Conservation (phyloP, 2,113 vertebrate species). For the Microcebus jonahi region DNA sequence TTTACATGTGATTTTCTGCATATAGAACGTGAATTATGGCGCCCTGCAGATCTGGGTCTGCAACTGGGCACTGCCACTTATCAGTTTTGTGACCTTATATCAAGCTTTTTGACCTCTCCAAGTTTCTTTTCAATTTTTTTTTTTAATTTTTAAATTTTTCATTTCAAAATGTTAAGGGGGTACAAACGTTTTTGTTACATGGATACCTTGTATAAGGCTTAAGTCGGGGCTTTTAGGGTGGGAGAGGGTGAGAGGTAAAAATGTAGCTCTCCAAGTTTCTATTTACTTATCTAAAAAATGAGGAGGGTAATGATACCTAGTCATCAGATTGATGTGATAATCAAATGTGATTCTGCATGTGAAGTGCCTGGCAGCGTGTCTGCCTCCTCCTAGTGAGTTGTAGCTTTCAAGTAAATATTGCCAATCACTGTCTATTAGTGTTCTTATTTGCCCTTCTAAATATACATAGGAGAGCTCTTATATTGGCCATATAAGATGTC, state of each 20-base stretch:
- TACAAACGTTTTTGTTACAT: too few species aligned
- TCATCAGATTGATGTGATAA: not conserved
- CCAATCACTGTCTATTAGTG: not conserved
- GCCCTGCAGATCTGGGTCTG: not conserved
- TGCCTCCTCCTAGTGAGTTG: not conserved
- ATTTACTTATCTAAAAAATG: slow-evolving; percentile 11
- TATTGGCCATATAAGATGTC: not conserved
- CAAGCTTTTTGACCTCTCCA: slow-evolving; percentile 9
- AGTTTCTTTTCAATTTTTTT: not conserved
- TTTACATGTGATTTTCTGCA: not conserved
- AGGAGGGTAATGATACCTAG: not conserved
- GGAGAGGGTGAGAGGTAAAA: too few species aligned
- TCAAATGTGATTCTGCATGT: not conserved
- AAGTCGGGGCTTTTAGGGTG: too few species aligned
- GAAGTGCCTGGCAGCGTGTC: not conserved
- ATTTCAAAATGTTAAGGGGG: too few species aligned
- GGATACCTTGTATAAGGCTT: too few species aligned
- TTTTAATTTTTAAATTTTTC: too few species aligned
- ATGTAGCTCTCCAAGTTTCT: not conserved
- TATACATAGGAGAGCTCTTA: not conserved
- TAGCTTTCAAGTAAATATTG: slow-evolving; percentile 20
- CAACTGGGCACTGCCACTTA: not conserved
- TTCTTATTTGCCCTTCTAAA: not conserved
- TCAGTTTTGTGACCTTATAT: not conserved
- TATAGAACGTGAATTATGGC: not conserved